Percentiles rank a stretch among this genome's conserved stretches.
Evolutionary conservation across 2,797 vertebrate genomes (phyloP).

Genomic region (Sebastes itinus): DNA sequence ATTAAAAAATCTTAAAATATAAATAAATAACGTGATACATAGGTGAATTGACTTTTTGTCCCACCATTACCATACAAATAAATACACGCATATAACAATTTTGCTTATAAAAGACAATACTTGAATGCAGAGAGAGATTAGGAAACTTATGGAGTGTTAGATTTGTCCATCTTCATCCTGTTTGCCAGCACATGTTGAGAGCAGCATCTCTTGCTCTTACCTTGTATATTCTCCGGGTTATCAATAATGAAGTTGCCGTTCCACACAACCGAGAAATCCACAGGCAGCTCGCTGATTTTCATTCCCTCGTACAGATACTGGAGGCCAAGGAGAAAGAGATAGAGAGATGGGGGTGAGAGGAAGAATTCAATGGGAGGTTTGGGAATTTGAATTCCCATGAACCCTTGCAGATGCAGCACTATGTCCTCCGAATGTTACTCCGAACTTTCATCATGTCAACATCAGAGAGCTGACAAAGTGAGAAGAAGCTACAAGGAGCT

Average conservation of each 20-base stretch:
- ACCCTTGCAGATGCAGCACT: slow-evolving; percentile 12
- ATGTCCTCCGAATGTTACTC: slow-evolving; percentile 43
- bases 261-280: slow-evolving; percentile 98
- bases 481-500: slow-evolving; percentile 16
- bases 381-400: slow-evolving; percentile 21
- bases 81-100: not conserved
- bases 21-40: too few relatives aligned
- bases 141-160: not conserved
- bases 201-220: slow-evolving; percentile 71
- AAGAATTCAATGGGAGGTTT: slow-evolving; percentile 41
- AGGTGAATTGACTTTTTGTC: too few relatives aligned
- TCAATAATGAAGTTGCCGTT: slow-evolving; percentile 99
- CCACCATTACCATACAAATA: not conserved
- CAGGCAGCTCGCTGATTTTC: slow-evolving; percentile 94
- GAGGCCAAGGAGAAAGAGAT: slow-evolving; percentile 18
- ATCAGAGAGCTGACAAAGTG: slow-evolving; percentile 44
- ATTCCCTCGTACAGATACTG: slow-evolving; percentile 97
- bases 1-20: too few relatives aligned
- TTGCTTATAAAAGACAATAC: slow-evolving; percentile 1
- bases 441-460: slow-evolving; percentile 65
- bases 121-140: not conserved
- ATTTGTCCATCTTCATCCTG: not conserved
- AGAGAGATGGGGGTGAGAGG: slow-evolving; percentile 13
- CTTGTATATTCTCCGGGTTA: slow-evolving; percentile 95
- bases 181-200: slow-evolving; percentile 2